Evolutionary conservation across 2,113 vertebrate species (phyloP).

Genomic region (Oriolus oriolus): DNA sequence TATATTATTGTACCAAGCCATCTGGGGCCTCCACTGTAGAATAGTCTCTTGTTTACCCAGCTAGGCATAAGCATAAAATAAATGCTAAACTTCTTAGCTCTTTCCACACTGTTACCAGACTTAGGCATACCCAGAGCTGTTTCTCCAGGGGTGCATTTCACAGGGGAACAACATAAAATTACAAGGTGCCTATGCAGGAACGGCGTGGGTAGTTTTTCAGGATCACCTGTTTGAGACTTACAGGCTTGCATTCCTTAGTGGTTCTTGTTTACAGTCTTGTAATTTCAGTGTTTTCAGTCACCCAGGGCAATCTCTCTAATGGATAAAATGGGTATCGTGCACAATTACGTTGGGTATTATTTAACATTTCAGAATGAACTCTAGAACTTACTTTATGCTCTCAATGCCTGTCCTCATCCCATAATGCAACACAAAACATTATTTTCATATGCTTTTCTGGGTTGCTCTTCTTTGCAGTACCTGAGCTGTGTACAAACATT

Average conservation of each 20-base stretch:
- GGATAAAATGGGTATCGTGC: background rate
- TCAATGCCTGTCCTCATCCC: background rate
- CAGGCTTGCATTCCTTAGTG: slow-evolving; percentile 7
- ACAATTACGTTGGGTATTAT: background rate
- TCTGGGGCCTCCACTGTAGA: background rate
- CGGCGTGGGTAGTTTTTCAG: background rate
- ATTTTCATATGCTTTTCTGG: background rate
- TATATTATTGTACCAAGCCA: background rate
- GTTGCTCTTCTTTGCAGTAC: background rate
- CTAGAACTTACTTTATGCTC: background rate
- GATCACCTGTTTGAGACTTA: background rate
- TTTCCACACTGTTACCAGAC: background rate
- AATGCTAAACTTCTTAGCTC: background rate
- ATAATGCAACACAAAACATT: background rate
- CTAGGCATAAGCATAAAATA: background rate
- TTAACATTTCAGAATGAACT: background rate
- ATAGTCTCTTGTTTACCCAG: background rate
- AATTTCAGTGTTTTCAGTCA: background rate
- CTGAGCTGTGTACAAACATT: background rate
- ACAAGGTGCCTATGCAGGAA: background rate
- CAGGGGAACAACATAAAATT: background rate
- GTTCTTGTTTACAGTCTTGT: background rate
- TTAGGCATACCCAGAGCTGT: background rate
- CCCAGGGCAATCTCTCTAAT: background rate
- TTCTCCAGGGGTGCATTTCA: background rate